These are phyloP conservation scores for Dryobota labecula DNA, from an alignment of 2,888 invertebrate species.

Conservation along the genomic window DNA sequence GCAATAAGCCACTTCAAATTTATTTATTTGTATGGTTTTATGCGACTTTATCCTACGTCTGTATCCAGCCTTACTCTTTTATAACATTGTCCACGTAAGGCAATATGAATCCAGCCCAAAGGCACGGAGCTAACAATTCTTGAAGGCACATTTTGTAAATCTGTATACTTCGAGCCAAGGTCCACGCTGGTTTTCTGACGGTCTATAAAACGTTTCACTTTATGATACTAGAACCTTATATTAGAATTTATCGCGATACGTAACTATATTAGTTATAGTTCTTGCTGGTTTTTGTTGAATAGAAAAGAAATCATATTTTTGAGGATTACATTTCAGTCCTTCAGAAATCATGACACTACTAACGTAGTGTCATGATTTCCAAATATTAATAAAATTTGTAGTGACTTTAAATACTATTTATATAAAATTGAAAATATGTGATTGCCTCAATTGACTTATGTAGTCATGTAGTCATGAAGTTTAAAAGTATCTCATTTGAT, in stretches of 20 bases:
- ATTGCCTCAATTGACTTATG: no score
- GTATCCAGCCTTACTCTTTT: constrained; percentile 52
- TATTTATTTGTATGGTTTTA: no score
- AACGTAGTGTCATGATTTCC: no score
- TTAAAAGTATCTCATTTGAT: no score
- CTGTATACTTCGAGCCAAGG: constrained; percentile 56
- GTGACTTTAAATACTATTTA: no score
- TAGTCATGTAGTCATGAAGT: no score
- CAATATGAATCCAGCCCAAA: constrained; percentile 56
- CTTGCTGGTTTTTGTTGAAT: neutral
- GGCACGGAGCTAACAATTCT: constrained; percentile 66
- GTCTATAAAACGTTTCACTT: constrained; percentile 65
- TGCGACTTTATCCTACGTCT: no score
- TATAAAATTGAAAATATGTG: no score
- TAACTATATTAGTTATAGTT: constrained; percentile 8
- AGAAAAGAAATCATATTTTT: constrained; percentile 1
- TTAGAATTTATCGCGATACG: constrained; percentile 20
- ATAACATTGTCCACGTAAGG: constrained; percentile 47
- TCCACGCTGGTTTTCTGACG: constrained; percentile 51
- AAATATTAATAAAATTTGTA: no score
- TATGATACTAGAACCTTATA: constrained; percentile 45
- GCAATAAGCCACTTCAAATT: no score
- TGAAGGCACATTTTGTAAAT: constrained; percentile 61
- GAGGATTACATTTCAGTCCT: constrained; percentile 1
- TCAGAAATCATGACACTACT: no score